Conservation (phyloP, 2,888 invertebrate species). For the Coleophora deauratella region DNA sequence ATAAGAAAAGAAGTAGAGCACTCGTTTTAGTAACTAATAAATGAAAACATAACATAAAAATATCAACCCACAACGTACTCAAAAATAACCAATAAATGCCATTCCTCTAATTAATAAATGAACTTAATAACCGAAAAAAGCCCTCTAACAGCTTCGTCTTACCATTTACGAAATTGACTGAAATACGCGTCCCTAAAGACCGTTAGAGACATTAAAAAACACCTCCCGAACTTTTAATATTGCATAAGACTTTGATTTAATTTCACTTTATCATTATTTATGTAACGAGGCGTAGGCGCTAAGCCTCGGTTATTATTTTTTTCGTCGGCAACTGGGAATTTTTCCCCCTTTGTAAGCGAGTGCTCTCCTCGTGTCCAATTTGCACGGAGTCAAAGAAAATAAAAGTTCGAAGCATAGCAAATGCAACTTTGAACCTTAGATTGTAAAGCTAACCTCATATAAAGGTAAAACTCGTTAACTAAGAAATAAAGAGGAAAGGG, state of each 20-base stretch:
- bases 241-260: conserved; percentile 73
- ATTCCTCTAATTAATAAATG: conserved; percentile 43
- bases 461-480: no score
- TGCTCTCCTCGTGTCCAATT: no score
- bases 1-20: no score
- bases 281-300: conserved; percentile 63
- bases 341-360: conserved; percentile 38
- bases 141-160: conserved; percentile 44
- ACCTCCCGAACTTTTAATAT: conserved; percentile 69
- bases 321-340: conserved; percentile 34
- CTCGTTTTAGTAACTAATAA: no score
- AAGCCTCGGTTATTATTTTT: conserved; percentile 61
- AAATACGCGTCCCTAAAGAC: conserved; percentile 66
- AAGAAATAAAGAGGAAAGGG: no score
- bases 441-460: no score
- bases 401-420: no score
- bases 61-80: conserved; percentile 3
- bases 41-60: no score
- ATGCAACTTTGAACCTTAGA: no score
- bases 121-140: conserved; percentile 34
- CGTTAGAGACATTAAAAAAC: conserved; percentile 66
- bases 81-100: conserved; percentile 30
- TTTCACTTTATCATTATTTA: conserved; percentile 74
- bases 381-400: no score
- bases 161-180: conserved; percentile 71